These are phyloP conservation scores for Nicator chloris DNA, from an alignment of 2,113 vertebrate genomes.

Conservation along the genomic window DNA sequence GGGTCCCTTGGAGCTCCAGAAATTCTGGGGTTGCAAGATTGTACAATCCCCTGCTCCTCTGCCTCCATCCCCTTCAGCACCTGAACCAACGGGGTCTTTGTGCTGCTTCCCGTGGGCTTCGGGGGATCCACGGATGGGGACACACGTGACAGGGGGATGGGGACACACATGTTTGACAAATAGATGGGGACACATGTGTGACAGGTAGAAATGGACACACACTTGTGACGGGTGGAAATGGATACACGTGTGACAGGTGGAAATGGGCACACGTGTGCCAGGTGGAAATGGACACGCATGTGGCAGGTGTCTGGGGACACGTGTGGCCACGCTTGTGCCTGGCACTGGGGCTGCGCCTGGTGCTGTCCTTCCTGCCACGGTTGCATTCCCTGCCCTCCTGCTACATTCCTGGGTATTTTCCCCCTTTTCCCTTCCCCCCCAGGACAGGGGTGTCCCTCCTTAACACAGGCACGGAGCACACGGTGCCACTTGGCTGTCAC, in stretches of 20 bases:
- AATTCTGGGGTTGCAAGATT: no score
- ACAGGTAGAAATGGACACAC: background rate
- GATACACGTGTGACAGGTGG: background rate
- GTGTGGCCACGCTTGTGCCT: accelerated
- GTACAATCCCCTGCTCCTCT: background rate
- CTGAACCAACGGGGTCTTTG: accelerated
- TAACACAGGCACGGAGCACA: background rate
- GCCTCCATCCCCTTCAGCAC: background rate
- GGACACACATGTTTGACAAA: accelerated
- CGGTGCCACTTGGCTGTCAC: slow-evolving; percentile 42
- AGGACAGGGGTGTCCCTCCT: background rate
- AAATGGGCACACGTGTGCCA: background rate
- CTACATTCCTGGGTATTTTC: accelerated
- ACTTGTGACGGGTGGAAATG: background rate
- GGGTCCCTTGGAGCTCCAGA: background rate
- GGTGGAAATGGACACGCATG: no score
- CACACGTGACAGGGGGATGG: accelerated
- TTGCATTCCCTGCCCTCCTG: background rate
- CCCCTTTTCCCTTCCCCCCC: accelerated
- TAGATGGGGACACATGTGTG: background rate
- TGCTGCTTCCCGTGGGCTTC: background rate
- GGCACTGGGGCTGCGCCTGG: accelerated
- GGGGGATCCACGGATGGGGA: no score
- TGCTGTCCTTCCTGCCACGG: accelerated
- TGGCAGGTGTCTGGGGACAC: no score